These are phyloP conservation scores for Danio jaintianensis DNA, from an alignment of 2,797 vertebrate species.

Conservation along the genomic window DNA sequence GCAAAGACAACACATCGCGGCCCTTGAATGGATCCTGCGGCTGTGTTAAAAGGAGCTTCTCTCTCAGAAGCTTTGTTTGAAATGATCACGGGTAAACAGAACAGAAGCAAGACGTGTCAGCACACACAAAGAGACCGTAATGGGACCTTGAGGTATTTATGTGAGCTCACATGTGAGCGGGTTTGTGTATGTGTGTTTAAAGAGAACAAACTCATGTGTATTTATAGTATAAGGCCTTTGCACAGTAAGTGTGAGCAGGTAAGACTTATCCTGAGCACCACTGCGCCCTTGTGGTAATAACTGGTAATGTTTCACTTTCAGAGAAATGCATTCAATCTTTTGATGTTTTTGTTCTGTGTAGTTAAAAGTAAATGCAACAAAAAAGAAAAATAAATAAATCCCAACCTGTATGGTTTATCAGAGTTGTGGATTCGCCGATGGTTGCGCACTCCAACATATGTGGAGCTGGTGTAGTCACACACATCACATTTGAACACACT, in stretches of 20 bases:
- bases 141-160: conserved; percentile 36
- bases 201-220: conserved; percentile 23
- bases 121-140: conserved; percentile 46
- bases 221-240: conserved; percentile 10
- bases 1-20: neutral
- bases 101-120: conserved; percentile 50
- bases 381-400: neutral
- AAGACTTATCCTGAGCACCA: conserved; percentile 40
- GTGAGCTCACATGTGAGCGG: neutral
- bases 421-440: conserved; percentile 94
- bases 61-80: conserved; percentile 56
- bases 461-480: conserved; percentile 94
- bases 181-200: neutral
- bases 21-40: conserved; percentile 26
- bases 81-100: conserved; percentile 54
- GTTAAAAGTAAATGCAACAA: conserved; percentile 24
- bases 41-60: conserved; percentile 51
- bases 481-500: conserved; percentile 93
- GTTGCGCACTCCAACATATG: conserved; percentile 93
- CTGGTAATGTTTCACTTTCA: neutral
- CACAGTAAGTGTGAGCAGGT: neutral
- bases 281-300: conserved; percentile 72
- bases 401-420: conserved; percentile 95
- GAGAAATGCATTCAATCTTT: neutral
- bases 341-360: neutral